A percentile compares a stretch with the other conserved stretches of the same genome.
Evolutionary conservation across 1,140 invertebrate genomes (phyloP).

Genomic region (Chrysomallon squamiferum): DNA sequence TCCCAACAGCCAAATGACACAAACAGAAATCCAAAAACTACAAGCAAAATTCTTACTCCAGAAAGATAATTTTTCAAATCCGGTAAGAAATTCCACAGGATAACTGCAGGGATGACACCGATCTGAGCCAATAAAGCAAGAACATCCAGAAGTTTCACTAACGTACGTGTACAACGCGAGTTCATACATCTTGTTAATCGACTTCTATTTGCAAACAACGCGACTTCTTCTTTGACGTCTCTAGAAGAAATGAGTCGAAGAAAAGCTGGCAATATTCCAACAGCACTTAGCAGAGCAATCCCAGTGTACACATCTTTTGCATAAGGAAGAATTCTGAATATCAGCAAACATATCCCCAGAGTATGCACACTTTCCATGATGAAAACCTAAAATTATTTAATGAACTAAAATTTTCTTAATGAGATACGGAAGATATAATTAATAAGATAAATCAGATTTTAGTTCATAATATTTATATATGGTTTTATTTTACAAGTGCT

Average conservation of each 20-base stretch:
- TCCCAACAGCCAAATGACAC: slow-evolving; percentile 96
- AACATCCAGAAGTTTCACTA: slow-evolving; percentile 14
- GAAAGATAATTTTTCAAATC: neutral
- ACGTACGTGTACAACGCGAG: neutral
- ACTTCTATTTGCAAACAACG: no score
- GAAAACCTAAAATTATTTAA: slow-evolving; percentile 57
- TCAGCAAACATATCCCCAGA: slow-evolving; percentile 82
- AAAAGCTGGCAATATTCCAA: slow-evolving; percentile 86
- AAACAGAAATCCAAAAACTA: slow-evolving; percentile 71
- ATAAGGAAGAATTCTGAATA: slow-evolving; percentile 87
- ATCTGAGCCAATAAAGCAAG: slow-evolving; percentile 20
- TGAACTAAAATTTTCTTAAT: no score
- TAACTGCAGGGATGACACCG: slow-evolving; percentile 26
- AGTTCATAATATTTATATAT: no score
- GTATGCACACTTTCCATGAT: slow-evolving; percentile 86
- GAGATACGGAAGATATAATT: no score
- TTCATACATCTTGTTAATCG: no score
- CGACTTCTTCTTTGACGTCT: neutral
- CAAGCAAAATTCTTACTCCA: neutral
- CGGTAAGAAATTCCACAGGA: slow-evolving; percentile 6
- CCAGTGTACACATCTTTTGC: slow-evolving; percentile 88
- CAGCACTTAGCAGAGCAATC: slow-evolving; percentile 91
- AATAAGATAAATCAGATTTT: no score
- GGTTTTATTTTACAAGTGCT: no score
- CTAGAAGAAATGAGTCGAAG: slow-evolving; percentile 18